These are phyloP conservation scores for Trachelus stipa DNA, from an alignment of 2,888 invertebrate species.

Conservation along the genomic window DNA sequence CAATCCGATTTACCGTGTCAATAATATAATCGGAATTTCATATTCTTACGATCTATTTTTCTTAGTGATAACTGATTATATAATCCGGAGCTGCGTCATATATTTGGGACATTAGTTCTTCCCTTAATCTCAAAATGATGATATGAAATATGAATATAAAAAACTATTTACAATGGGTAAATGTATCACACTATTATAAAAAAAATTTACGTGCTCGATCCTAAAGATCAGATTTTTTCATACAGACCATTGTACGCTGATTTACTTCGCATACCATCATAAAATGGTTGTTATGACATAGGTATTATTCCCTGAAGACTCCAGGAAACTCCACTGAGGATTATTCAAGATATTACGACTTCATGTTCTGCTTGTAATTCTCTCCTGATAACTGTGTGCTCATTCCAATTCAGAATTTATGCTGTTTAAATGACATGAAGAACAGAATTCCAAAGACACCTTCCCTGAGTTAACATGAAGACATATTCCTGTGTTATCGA, in stretches of 20 bases:
- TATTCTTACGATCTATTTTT: not conserved
- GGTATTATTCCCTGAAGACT: not conserved
- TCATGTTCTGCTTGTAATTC: not conserved
- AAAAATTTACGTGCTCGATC: not conserved
- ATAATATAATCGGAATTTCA: not conserved
- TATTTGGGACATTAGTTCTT: not conserved
- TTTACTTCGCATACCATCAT: slow-evolving; percentile 3
- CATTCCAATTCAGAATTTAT: slow-evolving; percentile 33
- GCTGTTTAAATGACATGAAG: slow-evolving; percentile 69
- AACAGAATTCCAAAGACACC: slow-evolving; percentile 72
- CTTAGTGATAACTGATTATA: not conserved
- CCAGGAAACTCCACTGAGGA: not conserved
- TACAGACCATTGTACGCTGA: slow-evolving; percentile 27
- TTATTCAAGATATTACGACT: not conserved
- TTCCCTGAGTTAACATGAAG: slow-evolving; percentile 71
- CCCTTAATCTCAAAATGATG: not conserved
- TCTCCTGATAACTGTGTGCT: not conserved
- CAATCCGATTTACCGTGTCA: not conserved
- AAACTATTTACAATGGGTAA: not conserved
- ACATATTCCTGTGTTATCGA: slow-evolving; percentile 69
- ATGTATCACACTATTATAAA: not conserved
- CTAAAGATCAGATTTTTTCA: slow-evolving; percentile 10
- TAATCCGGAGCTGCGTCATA: not conserved
- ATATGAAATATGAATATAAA: not conserved
- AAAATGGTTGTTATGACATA: not conserved